phyloP scores from a whole-genome alignment of 2,888 invertebrate species.

The Aphidius colemani region DNA sequence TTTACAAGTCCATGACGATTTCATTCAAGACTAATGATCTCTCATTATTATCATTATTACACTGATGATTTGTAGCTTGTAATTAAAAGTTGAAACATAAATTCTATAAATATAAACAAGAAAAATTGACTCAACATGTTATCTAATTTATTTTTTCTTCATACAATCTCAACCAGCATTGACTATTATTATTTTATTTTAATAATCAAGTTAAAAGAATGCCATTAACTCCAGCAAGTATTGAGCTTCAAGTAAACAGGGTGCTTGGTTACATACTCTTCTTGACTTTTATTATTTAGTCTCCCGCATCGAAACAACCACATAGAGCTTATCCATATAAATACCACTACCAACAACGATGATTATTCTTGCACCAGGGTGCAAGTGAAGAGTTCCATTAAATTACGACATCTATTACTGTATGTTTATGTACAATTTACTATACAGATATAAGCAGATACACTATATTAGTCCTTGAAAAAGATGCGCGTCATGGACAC shows the following conservation, averaged over 20 bases:
- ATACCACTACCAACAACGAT: conserved; percentile 13
- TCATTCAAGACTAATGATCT: too few species aligned
- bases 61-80: too few species aligned
- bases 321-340: neutral
- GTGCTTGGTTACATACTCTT: neutral
- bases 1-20: too few species aligned
- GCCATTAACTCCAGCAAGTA: neutral
- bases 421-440: too few species aligned
- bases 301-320: neutral
- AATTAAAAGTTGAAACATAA: too few species aligned
- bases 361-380: conserved; percentile 10
- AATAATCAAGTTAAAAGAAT: neutral
- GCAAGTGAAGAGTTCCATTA: conserved; percentile 27
- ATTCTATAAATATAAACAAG: too few species aligned
- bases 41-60: too few species aligned
- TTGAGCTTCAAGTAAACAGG: neutral
- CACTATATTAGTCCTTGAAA: conserved; percentile 19
- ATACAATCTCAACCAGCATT: too few species aligned
- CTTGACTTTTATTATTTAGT: neutral
- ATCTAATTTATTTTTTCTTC: too few species aligned
- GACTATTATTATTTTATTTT: too few species aligned
- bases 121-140: too few species aligned
- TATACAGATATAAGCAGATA: neutral
- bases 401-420: conserved; percentile 37
- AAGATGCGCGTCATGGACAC: conserved; percentile 16